Evolutionary conservation across 2,113 vertebrate genomes (phyloP).

Genomic region (Forbesichthys agassizii): DNA sequence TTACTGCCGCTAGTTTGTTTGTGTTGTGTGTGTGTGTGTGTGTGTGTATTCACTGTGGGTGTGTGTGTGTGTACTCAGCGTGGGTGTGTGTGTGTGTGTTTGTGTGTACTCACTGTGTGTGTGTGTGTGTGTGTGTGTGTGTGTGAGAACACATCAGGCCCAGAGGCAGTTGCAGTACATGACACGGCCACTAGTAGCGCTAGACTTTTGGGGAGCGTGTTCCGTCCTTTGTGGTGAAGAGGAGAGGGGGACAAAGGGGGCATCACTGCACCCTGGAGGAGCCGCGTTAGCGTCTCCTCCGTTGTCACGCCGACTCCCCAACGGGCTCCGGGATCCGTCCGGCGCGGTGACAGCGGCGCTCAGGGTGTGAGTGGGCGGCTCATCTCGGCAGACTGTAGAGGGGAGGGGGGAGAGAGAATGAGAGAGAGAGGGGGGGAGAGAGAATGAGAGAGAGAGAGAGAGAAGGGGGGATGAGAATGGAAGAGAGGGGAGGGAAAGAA

Average conservation of each 20-base stretch:
- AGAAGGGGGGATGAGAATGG: no score
- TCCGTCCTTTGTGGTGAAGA: background rate
- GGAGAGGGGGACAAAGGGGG: constrained; percentile 55
- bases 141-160: background rate
- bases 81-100: background rate
- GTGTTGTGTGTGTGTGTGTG: background rate
- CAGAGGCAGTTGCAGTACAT: constrained; percentile 16
- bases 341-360: constrained; percentile 37
- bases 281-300: constrained; percentile 32
- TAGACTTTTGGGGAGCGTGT: constrained; percentile 19
- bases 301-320: constrained; percentile 25
- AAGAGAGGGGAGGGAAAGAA: constrained; percentile 9
- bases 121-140: constrained; percentile 17
- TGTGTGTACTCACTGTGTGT: background rate
- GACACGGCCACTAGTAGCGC: constrained; percentile 21
- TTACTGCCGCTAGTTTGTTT: background rate
- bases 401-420: no score
- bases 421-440: background rate
- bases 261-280: constrained; percentile 37
- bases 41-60: background rate
- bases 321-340: background rate
- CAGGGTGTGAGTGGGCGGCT: constrained; percentile 20
- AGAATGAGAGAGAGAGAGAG: no score
- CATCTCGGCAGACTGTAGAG: constrained; percentile 42
- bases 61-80: background rate